These are phyloP conservation scores for Sarcophaga rosellei DNA, from an alignment of 2,888 invertebrate species.

Conservation along the genomic window DNA sequence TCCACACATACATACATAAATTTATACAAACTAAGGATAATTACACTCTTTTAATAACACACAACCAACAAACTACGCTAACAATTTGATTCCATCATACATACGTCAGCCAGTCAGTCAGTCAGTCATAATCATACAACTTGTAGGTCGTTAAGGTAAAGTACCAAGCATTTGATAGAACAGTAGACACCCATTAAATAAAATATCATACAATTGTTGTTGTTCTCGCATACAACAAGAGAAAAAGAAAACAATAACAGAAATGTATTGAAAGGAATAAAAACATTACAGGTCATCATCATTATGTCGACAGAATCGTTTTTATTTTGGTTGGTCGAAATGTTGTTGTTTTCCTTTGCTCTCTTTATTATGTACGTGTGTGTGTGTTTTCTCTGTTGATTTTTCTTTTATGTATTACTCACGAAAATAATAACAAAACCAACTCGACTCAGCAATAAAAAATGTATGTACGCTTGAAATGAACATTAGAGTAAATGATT, in stretches of 20 bases:
- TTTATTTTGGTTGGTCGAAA: conserved; percentile 20
- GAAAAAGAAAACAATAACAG: background rate
- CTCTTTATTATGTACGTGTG: conserved; percentile 22
- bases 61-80: background rate
- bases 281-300: conserved; percentile 77
- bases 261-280: conserved; percentile 30
- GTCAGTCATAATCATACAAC: conserved; percentile 18
- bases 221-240: background rate
- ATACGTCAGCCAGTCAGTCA: background rate
- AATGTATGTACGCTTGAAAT: conserved; percentile 73
- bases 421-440: conserved; percentile 24
- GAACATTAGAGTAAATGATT: conserved; percentile 77
- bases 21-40: conserved; percentile 19
- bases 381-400: background rate
- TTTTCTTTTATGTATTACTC: conserved; percentile 3
- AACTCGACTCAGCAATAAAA: conserved; percentile 30
- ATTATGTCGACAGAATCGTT: conserved; percentile 71
- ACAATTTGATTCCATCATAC: conserved; percentile 35
- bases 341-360: background rate
- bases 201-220: conserved; percentile 29
- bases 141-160: conserved; percentile 49
- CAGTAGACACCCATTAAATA: conserved; percentile 31
- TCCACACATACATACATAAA: background rate
- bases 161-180: conserved; percentile 37
- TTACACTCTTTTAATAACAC: conserved; percentile 1